Percentiles rank a stretch among this genome's conserved stretches.
Conservation (phyloP, 1,140 invertebrate species). For the Meloidogyne exigua region DNA sequence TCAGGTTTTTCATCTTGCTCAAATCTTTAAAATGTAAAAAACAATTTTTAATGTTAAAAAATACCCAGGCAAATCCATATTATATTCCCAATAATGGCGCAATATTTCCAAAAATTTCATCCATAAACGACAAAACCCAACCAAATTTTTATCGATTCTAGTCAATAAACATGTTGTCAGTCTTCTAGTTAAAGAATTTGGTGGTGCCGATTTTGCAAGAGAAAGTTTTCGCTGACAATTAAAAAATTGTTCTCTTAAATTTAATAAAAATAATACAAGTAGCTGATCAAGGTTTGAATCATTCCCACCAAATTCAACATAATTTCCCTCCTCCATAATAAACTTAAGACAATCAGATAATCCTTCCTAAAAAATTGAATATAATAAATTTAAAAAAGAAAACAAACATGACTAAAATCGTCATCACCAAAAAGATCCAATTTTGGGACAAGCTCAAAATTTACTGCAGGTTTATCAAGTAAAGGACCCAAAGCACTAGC, state of each 20-base stretch:
- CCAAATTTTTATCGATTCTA: slow-evolving; percentile 15
- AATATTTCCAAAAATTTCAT: slow-evolving; percentile 34
- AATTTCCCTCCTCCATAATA: slow-evolving; percentile 10
- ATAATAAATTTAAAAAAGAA: not conserved
- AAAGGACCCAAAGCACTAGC: slow-evolving; percentile 20
- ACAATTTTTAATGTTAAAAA: not conserved
- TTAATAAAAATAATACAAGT: slow-evolving; percentile 10
- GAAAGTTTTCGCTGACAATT: slow-evolving; percentile 28
- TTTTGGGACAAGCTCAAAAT: not conserved
- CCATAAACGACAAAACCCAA: slow-evolving; percentile 30
- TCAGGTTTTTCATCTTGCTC: slow-evolving; percentile 66
- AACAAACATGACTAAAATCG: not conserved
- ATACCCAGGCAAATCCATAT: slow-evolving; percentile 37
- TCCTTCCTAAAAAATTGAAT: not conserved
- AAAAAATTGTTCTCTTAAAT: not conserved
- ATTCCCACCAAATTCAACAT: slow-evolving; percentile 3
- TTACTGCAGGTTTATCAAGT: slow-evolving; percentile 12
- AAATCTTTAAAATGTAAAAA: slow-evolving; percentile 32
- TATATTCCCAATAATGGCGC: slow-evolving; percentile 41
- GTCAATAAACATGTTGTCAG: slow-evolving; percentile 29
- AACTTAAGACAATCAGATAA: slow-evolving; percentile 13
- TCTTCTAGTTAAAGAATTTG: slow-evolving; percentile 20
- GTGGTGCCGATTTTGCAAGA: slow-evolving; percentile 39
- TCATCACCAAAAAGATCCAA: slow-evolving; percentile 13
- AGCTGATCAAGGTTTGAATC: slow-evolving; percentile 8